phyloP scores from a whole-genome alignment of 2,888 invertebrate species.

The Toxonevra muliebris region DNA sequence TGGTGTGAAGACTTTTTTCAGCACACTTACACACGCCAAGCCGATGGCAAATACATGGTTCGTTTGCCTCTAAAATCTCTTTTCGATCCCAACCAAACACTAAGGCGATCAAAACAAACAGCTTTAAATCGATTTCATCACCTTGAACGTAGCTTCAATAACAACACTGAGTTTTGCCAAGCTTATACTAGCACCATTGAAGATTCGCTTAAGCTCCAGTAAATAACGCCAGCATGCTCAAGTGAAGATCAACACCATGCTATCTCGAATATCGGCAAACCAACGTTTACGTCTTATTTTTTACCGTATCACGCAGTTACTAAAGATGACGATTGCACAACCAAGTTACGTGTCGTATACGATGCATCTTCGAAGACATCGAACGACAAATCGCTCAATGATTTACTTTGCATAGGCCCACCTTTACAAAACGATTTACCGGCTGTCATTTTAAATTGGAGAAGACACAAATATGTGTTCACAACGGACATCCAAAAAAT shows the following conservation, averaged over 20 bases:
- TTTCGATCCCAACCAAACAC: constrained; percentile 3
- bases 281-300: too few species aligned
- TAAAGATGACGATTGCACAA: too few species aligned
- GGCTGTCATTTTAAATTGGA: constrained; percentile 23
- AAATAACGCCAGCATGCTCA: constrained; percentile 18
- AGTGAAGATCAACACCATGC: constrained; percentile 27
- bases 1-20: constrained; percentile 31
- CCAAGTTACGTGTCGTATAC: constrained; percentile 8
- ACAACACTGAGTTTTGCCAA: constrained; percentile 1
- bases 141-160: constrained; percentile 14
- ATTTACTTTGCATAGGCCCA: constrained; percentile 20
- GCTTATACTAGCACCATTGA: constrained; percentile 19
- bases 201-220: constrained; percentile 26
- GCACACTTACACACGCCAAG: constrained; percentile 17
- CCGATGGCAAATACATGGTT: too few species aligned
- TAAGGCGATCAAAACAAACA: constrained; percentile 24
- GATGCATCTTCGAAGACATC: constrained; percentile 27
- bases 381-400: constrained; percentile 25
- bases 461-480: constrained; percentile 24
- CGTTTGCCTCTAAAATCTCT: constrained; percentile 24
- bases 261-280: constrained; percentile 2
- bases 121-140: constrained; percentile 30
- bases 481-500: constrained; percentile 31
- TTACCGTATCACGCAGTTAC: too few species aligned
- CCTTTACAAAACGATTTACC: constrained; percentile 27